Evolutionary conservation across 2,888 invertebrate genomes (phyloP), one percentile per base, ranked within the genome.

Genomic region (Ernsta delagoae): DNA sequence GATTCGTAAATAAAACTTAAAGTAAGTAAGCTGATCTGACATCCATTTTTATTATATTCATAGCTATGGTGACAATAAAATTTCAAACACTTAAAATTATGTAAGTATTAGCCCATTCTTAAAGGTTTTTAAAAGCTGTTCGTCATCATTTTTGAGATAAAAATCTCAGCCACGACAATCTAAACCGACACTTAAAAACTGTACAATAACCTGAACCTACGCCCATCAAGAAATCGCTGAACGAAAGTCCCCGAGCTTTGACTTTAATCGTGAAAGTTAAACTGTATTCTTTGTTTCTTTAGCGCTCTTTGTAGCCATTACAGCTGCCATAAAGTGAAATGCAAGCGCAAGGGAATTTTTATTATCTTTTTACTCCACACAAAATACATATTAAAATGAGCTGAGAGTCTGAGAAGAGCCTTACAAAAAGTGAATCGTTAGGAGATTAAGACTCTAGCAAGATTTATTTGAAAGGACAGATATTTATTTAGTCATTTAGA

Each of bases 261-360:
- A 61, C 56, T 67, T 61, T 67, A 67, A 67, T 67, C 60, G 67
- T 62, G 43, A 45, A 67, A 67, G 61, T 62, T 68, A 57, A 61
- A 62, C 39, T 50, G 62, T 50, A 50, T 7, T 68, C 57, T 68
- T 68, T 62, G 62, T 68, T 68, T 50, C 57, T 63, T 68, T 41
- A 50, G 48, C 68, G 57, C 56, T 62, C 57, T 62, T 57, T 62
- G 31, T 57, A 36, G 57, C 50, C 62, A 48, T 68, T 68, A 68
- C 62, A 63, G 68, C 68, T 68, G 68, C 68, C 62, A 68, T 68
- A 68, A 68, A 68, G 62, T 68, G 39, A 57, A 61, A 68, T 62
- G 61, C 62, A 61, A 62, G 57, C 56, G 56, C 67, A 24, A 66
- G 57, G 34, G 62, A 62, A 24, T 57, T 67, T 68, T 68, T 62